These are phyloP conservation scores for Python bivittatus DNA, from an alignment of 2,113 vertebrate genomes.

Conservation along the genomic window DNA sequence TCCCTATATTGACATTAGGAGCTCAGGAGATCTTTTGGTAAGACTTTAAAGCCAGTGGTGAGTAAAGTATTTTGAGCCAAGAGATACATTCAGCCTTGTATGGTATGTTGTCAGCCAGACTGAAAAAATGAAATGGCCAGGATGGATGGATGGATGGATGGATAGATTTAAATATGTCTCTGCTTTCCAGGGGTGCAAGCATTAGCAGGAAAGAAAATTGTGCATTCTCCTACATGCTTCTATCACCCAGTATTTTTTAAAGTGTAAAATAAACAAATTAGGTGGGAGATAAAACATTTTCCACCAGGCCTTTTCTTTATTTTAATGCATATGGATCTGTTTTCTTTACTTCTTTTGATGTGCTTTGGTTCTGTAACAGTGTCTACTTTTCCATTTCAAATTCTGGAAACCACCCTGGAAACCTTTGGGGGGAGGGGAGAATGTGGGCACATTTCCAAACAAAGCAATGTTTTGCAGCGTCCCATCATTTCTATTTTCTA, in stretches of 20 bases:
- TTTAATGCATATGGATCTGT: neutral
- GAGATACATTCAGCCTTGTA: neutral
- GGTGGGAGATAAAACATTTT: neutral
- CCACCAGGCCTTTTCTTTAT: neutral
- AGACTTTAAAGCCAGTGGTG: neutral
- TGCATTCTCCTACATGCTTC: neutral
- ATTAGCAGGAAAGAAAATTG: neutral
- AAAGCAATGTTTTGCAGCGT: neutral
- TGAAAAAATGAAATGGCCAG: neutral
- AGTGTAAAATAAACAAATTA: neutral
- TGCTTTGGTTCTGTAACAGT: neutral
- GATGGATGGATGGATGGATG: neutral
- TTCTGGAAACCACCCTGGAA: neutral
- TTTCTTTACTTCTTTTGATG: neutral
- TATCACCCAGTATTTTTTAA: neutral
- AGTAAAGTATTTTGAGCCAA: neutral
- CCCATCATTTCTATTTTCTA: neutral
- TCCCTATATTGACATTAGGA: neutral
- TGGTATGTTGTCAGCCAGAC: neutral
- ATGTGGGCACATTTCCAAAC: neutral
- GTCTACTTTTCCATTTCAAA: neutral
- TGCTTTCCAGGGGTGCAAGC: neutral
- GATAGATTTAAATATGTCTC: neutral
- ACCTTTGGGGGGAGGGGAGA: too few species aligned
- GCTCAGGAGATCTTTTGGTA: neutral